A percentile compares a stretch with the other conserved stretches of the same genome.
These are phyloP conservation scores for Protobothrops mucrosquamatus DNA, from an alignment of 2,113 vertebrate species.

Conservation along the genomic window DNA sequence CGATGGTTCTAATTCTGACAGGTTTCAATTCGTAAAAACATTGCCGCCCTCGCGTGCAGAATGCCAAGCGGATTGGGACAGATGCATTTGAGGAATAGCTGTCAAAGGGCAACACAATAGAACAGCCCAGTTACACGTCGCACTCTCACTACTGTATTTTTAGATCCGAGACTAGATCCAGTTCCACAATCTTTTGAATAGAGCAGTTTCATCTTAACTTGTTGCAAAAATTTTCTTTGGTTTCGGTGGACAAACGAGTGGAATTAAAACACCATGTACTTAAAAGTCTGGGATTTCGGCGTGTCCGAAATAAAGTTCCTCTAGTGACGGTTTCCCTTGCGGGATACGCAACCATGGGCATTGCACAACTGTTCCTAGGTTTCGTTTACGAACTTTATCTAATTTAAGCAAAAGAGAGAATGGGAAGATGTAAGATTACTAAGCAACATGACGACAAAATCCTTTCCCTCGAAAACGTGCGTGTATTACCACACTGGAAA, in stretches of 20 bases:
- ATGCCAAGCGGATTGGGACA: neutral
- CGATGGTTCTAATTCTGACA: neutral
- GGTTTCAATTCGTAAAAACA: neutral
- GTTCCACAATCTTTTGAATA: neutral
- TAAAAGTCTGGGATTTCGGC: neutral
- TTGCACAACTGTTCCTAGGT: neutral
- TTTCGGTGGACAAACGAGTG: neutral
- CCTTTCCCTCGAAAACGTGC: neutral
- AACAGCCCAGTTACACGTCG: neutral
- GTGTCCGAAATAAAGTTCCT: neutral
- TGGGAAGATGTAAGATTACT: neutral
- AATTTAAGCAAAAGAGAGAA: neutral
- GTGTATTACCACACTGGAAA: neutral
- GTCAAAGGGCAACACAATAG: neutral
- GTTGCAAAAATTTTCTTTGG: neutral
- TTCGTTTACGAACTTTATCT: neutral
- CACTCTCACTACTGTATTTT: neutral
- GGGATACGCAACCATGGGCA: neutral
- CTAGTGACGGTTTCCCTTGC: neutral
- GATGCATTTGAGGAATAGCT: neutral
- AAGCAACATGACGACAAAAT: neutral
- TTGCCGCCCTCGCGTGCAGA: neutral
- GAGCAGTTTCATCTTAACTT: neutral
- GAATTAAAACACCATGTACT: neutral
- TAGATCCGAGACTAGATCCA: neutral